A percentile compares a stretch with the other conserved stretches of the same genome.
Evolutionary conservation across 2,888 invertebrate species (phyloP).

Genomic region (Alloscopus bannaensis): DNA sequence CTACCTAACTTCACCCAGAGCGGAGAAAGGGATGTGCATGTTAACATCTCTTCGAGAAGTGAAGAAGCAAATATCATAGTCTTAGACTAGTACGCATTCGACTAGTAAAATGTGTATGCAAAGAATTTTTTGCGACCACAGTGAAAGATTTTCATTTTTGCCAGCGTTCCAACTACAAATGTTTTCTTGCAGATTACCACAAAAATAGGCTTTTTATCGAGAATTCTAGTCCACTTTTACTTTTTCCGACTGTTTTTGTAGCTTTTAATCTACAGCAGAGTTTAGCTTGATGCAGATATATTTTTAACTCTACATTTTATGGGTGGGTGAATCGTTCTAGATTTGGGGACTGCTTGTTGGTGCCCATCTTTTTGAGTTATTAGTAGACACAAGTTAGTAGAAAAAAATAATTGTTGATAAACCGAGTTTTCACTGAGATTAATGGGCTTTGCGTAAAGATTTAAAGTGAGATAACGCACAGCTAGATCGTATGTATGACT

Average conservation of each 20-base stretch:
- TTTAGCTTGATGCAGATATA: not conserved
- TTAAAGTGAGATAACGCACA: no score
- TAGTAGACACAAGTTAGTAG: not conserved
- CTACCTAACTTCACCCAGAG: not conserved
- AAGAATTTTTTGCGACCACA: no score
- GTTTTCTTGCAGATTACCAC: not conserved
- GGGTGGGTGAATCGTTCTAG: constrained; percentile 43
- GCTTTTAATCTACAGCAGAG: no score
- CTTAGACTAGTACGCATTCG: no score
- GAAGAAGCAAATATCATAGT: no score
- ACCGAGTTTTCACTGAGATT: constrained; percentile 23
- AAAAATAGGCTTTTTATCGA: constrained; percentile 3
- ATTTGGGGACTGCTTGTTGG: no score
- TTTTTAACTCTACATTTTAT: constrained; percentile 54
- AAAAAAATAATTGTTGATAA: not conserved
- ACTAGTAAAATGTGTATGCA: no score
- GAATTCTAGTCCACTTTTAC: constrained; percentile 37
- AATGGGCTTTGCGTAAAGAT: no score
- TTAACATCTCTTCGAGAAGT: no score
- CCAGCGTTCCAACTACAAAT: constrained; percentile 32
- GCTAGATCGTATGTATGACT: no score
- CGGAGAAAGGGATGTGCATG: constrained; percentile 26
- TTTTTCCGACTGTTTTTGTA: constrained; percentile 23
- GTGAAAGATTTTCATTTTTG: constrained; percentile 21
- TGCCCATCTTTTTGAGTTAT: no score